phyloP scores from a whole-genome alignment of 2,797 vertebrate species.

The Micropoecilia bifurca region DNA sequence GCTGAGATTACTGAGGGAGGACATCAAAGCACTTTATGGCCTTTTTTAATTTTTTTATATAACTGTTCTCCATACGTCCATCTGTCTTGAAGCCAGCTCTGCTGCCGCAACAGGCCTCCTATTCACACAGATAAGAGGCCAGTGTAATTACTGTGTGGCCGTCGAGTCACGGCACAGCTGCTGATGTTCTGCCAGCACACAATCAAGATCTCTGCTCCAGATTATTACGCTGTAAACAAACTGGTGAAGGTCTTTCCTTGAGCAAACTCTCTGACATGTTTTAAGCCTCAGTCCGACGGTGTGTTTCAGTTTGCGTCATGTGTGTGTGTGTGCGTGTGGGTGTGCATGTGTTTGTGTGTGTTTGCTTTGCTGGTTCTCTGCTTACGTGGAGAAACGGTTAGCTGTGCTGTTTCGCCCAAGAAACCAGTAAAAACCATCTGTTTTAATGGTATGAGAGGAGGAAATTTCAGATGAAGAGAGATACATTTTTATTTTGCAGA shows the following conservation, averaged over 20 bases:
- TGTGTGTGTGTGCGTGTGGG: neutral
- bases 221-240: conserved; percentile 77
- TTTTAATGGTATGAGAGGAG: neutral
- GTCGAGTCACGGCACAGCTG: conserved; percentile 54
- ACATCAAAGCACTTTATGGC: conserved; percentile 26
- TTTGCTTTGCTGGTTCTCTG: conserved; percentile 21
- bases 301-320: conserved; percentile 5
- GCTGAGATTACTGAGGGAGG: conserved; percentile 25
- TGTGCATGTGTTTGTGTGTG: neutral
- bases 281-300: conserved; percentile 13
- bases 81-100: conserved; percentile 48
- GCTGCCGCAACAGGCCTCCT: conserved; percentile 43
- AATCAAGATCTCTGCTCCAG: conserved; percentile 77
- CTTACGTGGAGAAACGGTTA: neutral
- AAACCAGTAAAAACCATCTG: conserved; percentile 24
- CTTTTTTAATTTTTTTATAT: conserved; percentile 11
- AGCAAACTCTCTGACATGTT: conserved; percentile 38
- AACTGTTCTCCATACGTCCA: conserved; percentile 40
- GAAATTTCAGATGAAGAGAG: conserved; percentile 8
- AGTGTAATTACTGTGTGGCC: conserved; percentile 52
- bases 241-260: conserved; percentile 47
- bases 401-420: conserved; percentile 20
- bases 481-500: conserved; percentile 8
- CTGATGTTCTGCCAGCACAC: conserved; percentile 73
- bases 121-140: conserved; percentile 68